Percentiles rank a stretch among this genome's conserved stretches.
Evolutionary conservation across 2,888 invertebrate genomes (phyloP).

Genomic region (Dusona sp.): DNA sequence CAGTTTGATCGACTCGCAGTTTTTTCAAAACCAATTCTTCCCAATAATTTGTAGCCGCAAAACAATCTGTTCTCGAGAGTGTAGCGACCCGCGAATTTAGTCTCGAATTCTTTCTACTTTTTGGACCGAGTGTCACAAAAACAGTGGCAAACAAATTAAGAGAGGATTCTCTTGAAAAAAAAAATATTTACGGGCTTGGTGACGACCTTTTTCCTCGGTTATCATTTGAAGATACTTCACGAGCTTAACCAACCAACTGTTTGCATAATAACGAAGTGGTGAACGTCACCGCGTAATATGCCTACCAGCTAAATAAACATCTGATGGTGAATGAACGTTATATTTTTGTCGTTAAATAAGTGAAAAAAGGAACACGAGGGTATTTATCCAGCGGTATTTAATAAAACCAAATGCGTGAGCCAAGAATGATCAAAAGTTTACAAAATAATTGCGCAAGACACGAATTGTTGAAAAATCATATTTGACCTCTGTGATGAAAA

Average conservation of each 20-base stretch:
- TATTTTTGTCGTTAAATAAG: slow-evolving; percentile 5
- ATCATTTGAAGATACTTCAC: background rate
- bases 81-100: background rate
- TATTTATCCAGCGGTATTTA: background rate
- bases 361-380: background rate
- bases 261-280: background rate
- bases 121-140: background rate
- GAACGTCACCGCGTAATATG: background rate
- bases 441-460: background rate
- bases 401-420: background rate
- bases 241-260: background rate
- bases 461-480: background rate
- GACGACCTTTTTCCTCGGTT: background rate
- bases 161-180: background rate
- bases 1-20: no score
- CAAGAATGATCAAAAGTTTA: background rate
- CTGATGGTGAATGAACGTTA: slow-evolving; percentile 3
- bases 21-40: background rate
- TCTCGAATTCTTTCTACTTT: background rate
- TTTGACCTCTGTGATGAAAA: background rate
- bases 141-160: background rate
- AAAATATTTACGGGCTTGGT: background rate
- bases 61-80: background rate
- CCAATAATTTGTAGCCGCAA: background rate
- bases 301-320: background rate